Evolutionary conservation across 2,113 vertebrate genomes (phyloP).

Genomic region (Xiphias gladius): DNA sequence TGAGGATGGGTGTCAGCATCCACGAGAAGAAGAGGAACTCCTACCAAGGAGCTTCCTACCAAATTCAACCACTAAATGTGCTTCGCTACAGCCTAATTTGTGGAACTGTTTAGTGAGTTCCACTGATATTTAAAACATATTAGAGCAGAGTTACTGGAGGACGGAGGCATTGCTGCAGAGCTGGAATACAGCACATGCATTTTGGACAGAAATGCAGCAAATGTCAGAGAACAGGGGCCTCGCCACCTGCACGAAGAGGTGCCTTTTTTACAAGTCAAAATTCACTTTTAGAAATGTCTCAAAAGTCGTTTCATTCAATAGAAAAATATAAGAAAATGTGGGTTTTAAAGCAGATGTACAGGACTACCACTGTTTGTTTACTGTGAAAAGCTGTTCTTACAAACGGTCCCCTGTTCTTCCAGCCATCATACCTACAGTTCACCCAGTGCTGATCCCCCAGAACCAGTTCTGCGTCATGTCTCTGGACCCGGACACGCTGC

Average conservation of each 20-base stretch:
- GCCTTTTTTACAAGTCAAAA: neutral
- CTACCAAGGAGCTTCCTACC: neutral
- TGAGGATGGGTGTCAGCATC: neutral
- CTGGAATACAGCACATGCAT: neutral
- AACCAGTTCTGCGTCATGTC: conserved; percentile 97
- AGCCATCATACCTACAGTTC: conserved; percentile 89
- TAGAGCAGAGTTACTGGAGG: too few species aligned
- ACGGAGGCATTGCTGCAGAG: too few species aligned
- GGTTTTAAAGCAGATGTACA: neutral
- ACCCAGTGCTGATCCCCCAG: conserved; percentile 94
- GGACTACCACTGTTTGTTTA: neutral
- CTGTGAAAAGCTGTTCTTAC: neutral
- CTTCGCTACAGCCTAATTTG: too few species aligned
- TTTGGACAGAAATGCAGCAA: neutral
- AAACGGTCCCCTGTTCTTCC: conserved; percentile 18
- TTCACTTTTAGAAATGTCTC: too few species aligned
- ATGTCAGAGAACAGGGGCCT: neutral
- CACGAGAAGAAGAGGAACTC: neutral
- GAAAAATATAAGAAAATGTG: too few species aligned
- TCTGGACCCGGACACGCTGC: conserved; percentile 94
- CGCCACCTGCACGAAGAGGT: too few species aligned
- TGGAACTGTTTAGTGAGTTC: neutral
- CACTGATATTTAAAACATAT: too few species aligned
- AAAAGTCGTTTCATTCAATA: too few species aligned
- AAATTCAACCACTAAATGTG: neutral